Base-by-base conservation (phyloP, 2,113 vertebrate species). In the Acanthisitta chloris region DNA sequence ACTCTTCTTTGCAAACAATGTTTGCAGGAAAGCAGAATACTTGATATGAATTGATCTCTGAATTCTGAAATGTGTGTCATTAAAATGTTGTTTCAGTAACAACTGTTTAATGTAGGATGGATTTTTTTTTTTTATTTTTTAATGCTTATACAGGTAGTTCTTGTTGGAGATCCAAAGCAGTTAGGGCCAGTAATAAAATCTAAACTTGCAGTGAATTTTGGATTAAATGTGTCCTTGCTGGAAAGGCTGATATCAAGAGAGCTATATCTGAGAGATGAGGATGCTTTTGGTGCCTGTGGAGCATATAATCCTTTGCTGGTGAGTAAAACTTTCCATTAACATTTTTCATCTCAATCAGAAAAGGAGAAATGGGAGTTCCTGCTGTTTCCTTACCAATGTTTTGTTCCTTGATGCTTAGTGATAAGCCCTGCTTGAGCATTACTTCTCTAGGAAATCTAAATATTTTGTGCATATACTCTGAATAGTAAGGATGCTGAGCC, bases 141-240 rank as follows among this genome's bases (percentile, higher is more conserved):
- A 55, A 92, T 85, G 11, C 8, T 2, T 61, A 18, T 72, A 18
- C 86, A 99, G 99, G 97, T 99, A 19, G 96, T 99, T 74, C 98
- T 99, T 36, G 98, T 99, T 19, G 99, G 99, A 87, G 99, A 99
- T 94, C 99, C 99, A 36, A 98, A 98, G 96, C 99, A 99, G 88
- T 97, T 99, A 69, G 99, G 99, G 14, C 99, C 99, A 1, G 71
- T 99, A 46, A 98, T 99, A 90, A 99, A 99, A 97, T 99, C 99
- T 67, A 98, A 96, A 65, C 92, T 98, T 12, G 99, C 99, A 1
- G n/a, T 91, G 61, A 91, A 91, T 58, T 99, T 99, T 57, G 99
- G 99, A 62, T 98, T 99, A 73, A 98, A 97, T 8, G 18, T 98
- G 17, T 99, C 99, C 51, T 94, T 99, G 86, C 69, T 99, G 93